Evolutionary conservation across 23 tunicate species (phyloP), one percentile per base, ranked within the genome.

Genomic region (Phallusia fumigata): DNA sequence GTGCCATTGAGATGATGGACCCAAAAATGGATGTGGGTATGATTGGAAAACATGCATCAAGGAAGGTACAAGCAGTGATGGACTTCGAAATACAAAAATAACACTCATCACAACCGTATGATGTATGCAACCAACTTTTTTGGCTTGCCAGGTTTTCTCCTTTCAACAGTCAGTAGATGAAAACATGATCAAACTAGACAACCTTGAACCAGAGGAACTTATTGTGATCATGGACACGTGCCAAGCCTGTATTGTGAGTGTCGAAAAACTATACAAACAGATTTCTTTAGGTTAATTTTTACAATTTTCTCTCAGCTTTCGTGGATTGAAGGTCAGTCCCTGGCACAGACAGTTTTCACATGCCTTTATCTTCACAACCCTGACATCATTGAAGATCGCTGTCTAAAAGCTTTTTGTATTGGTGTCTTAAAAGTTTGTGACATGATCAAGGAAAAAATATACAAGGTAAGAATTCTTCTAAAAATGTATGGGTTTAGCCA

Each of bases 1-100:
- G 98, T 86, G 98, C 98, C 30, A 94, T 94, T 85, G 98, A 94
- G 73, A 89, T 94, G 98, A 94, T 94, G 98, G 98, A 94, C 79
- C 98, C 98, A 31, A 94, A 94, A 85, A 94, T 94, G 98, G 98
- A 94, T 79, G 87, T 93, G 6, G 91, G 98, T 18, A 94, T 94
- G 98, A 87, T 79, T 32, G 93, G 98, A 76, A 82, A 82, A 73
- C 93, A 89, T 36, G 72, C 91, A 5, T 89, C 83, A 28, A 82
- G 94, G 74, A 84, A 91, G 83, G 96, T 91, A 33, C 21, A 12
- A 3, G 47, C 10, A 40, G 47, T 40, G 47, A 40, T 10, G 10
- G 10, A 40, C 10, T 40, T 40, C 10, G 10, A 3, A 40, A n/a
- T n/a, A n/a, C n/a, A 40, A 40, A 5, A 40, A 5, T 10, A 40